Base-by-base conservation (phyloP, 2,113 vertebrate genomes). In the Syngnathus floridae region DNA sequence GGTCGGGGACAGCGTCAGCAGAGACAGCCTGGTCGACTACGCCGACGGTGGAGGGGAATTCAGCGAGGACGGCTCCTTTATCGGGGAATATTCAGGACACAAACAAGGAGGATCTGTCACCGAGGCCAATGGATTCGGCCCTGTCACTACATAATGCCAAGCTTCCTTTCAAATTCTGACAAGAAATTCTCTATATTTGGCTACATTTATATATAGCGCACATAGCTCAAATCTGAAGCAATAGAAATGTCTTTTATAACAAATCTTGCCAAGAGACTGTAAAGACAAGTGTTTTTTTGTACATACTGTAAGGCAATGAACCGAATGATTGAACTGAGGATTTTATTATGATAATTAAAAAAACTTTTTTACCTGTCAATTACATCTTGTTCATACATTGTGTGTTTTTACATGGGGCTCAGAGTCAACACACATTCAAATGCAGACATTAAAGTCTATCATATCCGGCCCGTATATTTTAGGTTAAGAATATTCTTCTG, bases 11-110 rank as follows among this genome's bases (percentile, higher is more conserved):
- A 73, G 74, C 38, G 13, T 82, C 77, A 89, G 87, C 72, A 81
- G 82, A 71, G 74, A 88, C 80, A 86, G 85, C 76, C 70, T 88
- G 58, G 80, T 38, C 0, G 82, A 85, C 69, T 89, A 88, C 16
- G 69, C 82, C 0, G 84, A 89, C 2, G 83, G 73, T 0, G 87
- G 59, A 10, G 65, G 61, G n/a, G 80, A 90, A 71, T 91, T 90
- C 77, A 70, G 73, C 10, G 90, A 91, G 75, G 90, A 91, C 4
- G 90, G 90, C 4, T 91, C 90, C 31, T 91, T 91, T 67, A 91
- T 91, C 3, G 90, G 90, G 12, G 87, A 90, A 77, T 91, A 91
- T 73, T 82, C 76, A 1, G 76, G 10, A 54, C 54, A 7, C 43
- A 85, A 41, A 51, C 79, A 64, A 16, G 6, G 67, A 51, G 71